Evolutionary conservation across 2,888 invertebrate species (phyloP), one percentile per base, ranked within the genome.

Genomic region (Ecliptopera silaceata): DNA sequence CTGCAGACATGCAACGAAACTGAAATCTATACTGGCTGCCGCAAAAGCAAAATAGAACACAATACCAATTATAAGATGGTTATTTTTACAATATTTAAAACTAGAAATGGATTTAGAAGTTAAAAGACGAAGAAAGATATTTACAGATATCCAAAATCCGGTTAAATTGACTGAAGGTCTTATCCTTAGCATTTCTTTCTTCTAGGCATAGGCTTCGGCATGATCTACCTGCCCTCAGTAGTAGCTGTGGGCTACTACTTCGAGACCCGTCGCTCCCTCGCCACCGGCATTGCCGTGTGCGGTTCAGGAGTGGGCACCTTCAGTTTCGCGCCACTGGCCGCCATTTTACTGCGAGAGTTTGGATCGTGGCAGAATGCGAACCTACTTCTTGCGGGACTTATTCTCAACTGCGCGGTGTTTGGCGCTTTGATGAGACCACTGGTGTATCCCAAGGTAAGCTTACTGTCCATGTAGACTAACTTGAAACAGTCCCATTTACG

Each of bases 221-320:
- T 98, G 91, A 97, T 98, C 74, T 98, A 98, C 86, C 93, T 99
- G 43, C 99, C 99, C 0, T 98, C 99, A 1, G 98, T 99, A 34
- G 98, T 99, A 10, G 97, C 97, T 51, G 98, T 99, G 20, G 98
- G 98, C 4, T 98, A 98, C 88, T 99, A 99, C 91, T 99, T 99
- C 89, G 98, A 99, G 89, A 97, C 97, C 43, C 96, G 97, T 72
- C 93, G 98, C 61, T 97, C 98, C 10, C 91, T 99, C 64, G 99
- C 99, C 44, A 99, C 98, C 48, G 98, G 95, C 50, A 96, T 97
- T 56, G 98, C 98, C 0, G 98, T 98, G 0, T 98, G 98, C 79
- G 99, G 99, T 5, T 98, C 98, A 0, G 99, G 99, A 2, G 91
- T 92, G 1, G 99, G 99, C 43, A 98, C 98, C 1, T 98, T 99